These are phyloP conservation scores for Cyphomyrus plagiostoma DNA, from an alignment of 2,113 vertebrate genomes.

Conservation along the genomic window DNA sequence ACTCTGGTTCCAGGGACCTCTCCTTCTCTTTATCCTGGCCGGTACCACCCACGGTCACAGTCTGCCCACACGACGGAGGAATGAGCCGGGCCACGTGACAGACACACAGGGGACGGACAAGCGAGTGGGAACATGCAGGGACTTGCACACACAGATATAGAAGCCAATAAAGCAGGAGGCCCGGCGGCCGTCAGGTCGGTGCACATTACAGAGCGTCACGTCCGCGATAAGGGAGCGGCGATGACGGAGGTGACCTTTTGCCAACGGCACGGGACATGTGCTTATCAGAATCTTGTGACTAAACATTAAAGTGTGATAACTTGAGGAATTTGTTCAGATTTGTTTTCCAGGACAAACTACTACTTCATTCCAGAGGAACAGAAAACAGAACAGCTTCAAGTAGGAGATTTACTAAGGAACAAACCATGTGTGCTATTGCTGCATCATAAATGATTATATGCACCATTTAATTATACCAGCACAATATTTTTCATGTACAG, in stretches of 20 bases:
- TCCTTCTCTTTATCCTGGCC: conserved; percentile 59
- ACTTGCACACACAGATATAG: background rate
- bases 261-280: background rate
- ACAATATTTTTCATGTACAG: background rate
- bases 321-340: conserved; percentile 1
- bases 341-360: background rate
- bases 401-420: background rate
- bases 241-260: background rate
- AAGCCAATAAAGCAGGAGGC: background rate
- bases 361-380: background rate
- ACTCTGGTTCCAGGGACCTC: conserved; percentile 58
- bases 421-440: background rate
- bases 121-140: background rate
- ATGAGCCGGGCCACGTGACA: background rate
- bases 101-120: background rate
- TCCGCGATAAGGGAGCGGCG: background rate
- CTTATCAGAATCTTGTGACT: background rate
- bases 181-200: background rate
- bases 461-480: background rate
- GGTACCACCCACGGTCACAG: conserved; percentile 66
- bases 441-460: background rate
- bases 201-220: background rate
- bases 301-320: conserved; percentile 3
- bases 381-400: background rate
- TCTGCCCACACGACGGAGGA: conserved; percentile 42